phyloP scores from a whole-genome alignment of 2,888 invertebrate genomes.

The Lasioglossum zephyrum region DNA sequence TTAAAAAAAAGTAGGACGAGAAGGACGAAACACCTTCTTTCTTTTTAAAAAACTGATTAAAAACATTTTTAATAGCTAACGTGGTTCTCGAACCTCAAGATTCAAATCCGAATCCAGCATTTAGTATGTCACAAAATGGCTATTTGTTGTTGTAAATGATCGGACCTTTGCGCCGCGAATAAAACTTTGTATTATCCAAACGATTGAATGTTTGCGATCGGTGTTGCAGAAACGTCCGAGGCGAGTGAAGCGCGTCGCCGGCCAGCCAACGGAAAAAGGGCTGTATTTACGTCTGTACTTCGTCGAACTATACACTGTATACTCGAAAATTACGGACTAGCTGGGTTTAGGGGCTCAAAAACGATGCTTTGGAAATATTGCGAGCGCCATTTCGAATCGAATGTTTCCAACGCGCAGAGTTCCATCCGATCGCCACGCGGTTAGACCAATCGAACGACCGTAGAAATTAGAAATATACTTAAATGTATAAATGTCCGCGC shows the following conservation, averaged over 20 bases:
- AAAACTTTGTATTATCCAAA: too few species aligned
- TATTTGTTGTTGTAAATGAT: too few species aligned
- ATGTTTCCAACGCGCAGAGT: neutral
- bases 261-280: neutral
- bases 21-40: too few species aligned
- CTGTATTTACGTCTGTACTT: neutral
- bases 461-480: neutral
- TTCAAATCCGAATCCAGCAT: too few species aligned
- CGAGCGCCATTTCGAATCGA: neutral
- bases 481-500: neutral
- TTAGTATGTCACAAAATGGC: too few species aligned
- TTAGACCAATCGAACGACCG: neutral
- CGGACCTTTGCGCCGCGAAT: too few species aligned
- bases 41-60: too few species aligned
- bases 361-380: slow-evolving; percentile 1
- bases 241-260: neutral
- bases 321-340: slow-evolving; percentile 19
- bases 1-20: too few species aligned
- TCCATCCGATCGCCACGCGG: too few species aligned
- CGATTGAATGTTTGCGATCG: neutral
- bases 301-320: neutral
- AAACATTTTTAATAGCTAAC: too few species aligned
- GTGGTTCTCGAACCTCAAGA: too few species aligned
- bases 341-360: neutral
- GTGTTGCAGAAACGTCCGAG: slow-evolving; percentile 1